A percentile compares a stretch with the other conserved stretches of the same genome.
Conservation (phyloP, 2,888 invertebrate genomes). For the Hydriomena furcata region DNA sequence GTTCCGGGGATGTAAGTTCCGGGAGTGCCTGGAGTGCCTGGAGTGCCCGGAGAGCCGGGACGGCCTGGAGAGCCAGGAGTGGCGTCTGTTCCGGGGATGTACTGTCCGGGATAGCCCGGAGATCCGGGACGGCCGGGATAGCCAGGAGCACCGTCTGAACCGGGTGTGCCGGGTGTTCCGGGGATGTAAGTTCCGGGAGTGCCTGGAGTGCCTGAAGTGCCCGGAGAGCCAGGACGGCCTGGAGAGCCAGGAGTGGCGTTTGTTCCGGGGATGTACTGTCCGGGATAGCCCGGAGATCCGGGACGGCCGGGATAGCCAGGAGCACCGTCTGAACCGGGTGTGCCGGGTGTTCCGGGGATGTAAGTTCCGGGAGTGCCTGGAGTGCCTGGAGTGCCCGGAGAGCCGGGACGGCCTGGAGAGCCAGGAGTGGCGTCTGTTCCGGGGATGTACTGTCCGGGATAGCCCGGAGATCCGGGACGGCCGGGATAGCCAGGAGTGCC, state of each 20-base stretch:
- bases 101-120: constrained; percentile 40
- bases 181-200: constrained; percentile 15
- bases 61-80: no score
- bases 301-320: constrained; percentile 33
- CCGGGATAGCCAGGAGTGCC: no score
- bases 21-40: no score
- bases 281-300: constrained; percentile 29
- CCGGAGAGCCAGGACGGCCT: constrained; percentile 10
- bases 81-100: constrained; percentile 26
- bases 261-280: constrained; percentile 38
- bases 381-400: constrained; percentile 47
- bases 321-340: constrained; percentile 27
- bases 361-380: no score
- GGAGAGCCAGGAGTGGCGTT: no score
- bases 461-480: not conserved
- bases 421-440: constrained; percentile 35
- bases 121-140: constrained; percentile 31
- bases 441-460: constrained; percentile 1
- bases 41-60: no score
- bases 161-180: no score
- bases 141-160: constrained; percentile 31
- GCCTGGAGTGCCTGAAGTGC: not conserved
- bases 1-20: no score
- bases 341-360: constrained; percentile 9
- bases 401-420: constrained; percentile 39